A percentile compares a stretch with the other conserved stretches of the same genome.
These are phyloP conservation scores for Neodiprion virginianus DNA, from an alignment of 1,140 invertebrate genomes.

Conservation along the genomic window DNA sequence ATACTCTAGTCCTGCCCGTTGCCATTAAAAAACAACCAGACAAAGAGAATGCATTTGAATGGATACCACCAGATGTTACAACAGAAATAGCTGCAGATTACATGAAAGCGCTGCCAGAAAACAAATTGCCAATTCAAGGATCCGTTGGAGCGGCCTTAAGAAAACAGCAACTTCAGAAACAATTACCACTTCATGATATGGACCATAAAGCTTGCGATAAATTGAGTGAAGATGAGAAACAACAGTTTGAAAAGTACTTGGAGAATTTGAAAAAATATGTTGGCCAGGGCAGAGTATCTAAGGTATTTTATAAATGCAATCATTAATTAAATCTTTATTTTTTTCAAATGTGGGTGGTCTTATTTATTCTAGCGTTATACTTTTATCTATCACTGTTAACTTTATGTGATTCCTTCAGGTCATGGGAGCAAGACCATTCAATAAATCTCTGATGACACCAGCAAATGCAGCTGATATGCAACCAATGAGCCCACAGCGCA, in stretches of 20 bases:
- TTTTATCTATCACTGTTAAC: conserved; percentile 4
- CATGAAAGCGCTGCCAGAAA: conserved; percentile 75
- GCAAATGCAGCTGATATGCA: conserved; percentile 51
- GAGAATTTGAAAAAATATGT: conserved; percentile 64
- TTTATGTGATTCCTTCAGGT: conserved; percentile 36
- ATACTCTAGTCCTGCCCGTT: conserved; percentile 52
- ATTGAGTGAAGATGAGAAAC: conserved; percentile 68
- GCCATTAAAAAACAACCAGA: conserved; percentile 46
- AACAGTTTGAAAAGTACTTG: conserved; percentile 63
- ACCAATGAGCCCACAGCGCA: conserved; percentile 41
- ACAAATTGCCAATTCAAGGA: conserved; percentile 77
- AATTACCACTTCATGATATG: conserved; percentile 82
- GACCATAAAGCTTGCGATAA: conserved; percentile 68
- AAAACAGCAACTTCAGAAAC: conserved; percentile 78
- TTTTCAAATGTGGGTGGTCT: background rate
- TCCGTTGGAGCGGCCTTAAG: conserved; percentile 75
- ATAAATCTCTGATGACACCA: conserved; percentile 45
- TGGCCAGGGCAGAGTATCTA: conserved; percentile 62
- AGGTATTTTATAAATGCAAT: conserved; percentile 39
- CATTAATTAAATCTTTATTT: conserved; percentile 13
- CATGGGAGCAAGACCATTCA: conserved; percentile 43
- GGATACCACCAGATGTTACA: conserved; percentile 62
- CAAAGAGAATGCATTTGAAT: conserved; percentile 62
- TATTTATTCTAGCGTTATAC: background rate
- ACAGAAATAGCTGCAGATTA: conserved; percentile 70